Conservation (phyloP, 2,113 vertebrate genomes). For the Oreochromis niloticus region DNA sequence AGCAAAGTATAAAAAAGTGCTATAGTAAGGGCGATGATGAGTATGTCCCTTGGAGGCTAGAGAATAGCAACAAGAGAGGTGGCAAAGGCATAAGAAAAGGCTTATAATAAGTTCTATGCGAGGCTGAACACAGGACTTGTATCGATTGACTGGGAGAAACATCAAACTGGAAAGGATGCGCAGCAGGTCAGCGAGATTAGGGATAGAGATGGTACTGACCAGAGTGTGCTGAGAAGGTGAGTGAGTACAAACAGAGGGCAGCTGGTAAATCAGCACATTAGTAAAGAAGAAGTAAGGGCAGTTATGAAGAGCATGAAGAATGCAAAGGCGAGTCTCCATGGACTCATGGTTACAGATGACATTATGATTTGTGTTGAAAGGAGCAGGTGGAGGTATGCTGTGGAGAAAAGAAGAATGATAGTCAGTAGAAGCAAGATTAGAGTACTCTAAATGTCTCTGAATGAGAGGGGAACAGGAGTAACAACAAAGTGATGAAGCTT, state of each 20-base stretch:
- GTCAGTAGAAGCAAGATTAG: neutral
- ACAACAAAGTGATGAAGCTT: neutral
- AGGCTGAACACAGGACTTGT: neutral
- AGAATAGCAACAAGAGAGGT: neutral
- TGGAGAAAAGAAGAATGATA: neutral
- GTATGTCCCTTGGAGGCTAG: neutral
- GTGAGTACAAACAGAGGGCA: neutral
- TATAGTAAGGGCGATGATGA: neutral
- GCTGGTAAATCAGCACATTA: neutral
- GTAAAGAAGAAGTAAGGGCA: neutral
- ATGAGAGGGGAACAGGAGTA: fast-evolving
- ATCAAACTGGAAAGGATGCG: neutral
- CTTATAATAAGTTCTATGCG: neutral
- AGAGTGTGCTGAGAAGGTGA: neutral
- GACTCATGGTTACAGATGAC: neutral
- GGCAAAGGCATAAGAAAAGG: neutral
- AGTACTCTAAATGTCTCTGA: neutral
- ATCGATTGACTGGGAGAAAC: neutral
- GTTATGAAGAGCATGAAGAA: neutral
- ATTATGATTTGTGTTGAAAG: neutral
- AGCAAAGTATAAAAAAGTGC: neutral
- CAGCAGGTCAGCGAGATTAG: neutral
- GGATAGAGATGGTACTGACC: neutral
- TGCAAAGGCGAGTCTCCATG: neutral
- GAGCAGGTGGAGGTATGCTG: neutral